Evolutionary conservation across 2,888 invertebrate species (phyloP).

Genomic region (Agonum fuliginosum): DNA sequence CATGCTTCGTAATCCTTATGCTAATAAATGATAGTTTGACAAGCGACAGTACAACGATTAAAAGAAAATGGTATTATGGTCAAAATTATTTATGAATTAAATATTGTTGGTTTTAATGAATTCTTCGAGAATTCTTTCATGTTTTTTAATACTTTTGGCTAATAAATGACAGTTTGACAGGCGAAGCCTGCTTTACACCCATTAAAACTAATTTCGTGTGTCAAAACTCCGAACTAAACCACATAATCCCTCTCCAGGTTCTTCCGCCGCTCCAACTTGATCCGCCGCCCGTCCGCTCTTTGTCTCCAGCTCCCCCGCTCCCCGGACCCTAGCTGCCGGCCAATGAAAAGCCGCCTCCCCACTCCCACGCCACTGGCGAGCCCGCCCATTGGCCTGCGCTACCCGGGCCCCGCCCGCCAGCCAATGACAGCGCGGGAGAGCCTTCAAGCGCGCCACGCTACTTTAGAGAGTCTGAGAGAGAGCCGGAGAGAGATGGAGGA

Average conservation of each 20-base stretch:
- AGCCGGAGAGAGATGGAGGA: not conserved
- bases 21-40: no score
- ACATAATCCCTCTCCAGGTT: conserved; percentile 63
- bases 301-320: conserved; percentile 68
- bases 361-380: conserved; percentile 2
- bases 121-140: no score
- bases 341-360: conserved; percentile 56
- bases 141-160: no score
- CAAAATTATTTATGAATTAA: no score
- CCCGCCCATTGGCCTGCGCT: conserved; percentile 40
- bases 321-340: conserved; percentile 67
- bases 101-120: no score
- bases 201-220: no score
- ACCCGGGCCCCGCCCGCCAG: conserved; percentile 50
- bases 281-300: conserved; percentile 68
- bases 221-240: not conserved
- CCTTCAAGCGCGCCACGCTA: conserved; percentile 64
- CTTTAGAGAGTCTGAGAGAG: no score
- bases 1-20: no score
- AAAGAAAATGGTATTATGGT: no score
- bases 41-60: no score
- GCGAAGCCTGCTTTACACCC: no score
- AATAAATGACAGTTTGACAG: no score
- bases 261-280: conserved; percentile 64
- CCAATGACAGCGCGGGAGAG: conserved; percentile 52